Evolutionary conservation across 2,888 invertebrate genomes (phyloP).

Genomic region (Hirtodrosophila trivittata): DNA sequence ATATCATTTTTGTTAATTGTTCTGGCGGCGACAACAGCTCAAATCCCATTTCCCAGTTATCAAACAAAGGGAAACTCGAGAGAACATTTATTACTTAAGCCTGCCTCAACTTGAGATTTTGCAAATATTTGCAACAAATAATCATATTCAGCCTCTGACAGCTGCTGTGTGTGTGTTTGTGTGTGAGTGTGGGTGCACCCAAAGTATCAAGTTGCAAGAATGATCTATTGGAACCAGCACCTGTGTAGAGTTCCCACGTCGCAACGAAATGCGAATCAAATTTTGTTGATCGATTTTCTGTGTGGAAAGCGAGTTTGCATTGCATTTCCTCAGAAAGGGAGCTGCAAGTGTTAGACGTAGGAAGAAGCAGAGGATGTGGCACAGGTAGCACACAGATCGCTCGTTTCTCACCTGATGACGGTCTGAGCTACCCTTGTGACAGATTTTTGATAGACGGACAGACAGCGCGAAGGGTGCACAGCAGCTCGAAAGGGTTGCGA

Average conservation of each 20-base stretch:
- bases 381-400: constrained; percentile 8
- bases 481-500: constrained; percentile 41
- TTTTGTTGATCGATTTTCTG: constrained; percentile 64
- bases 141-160: constrained; percentile 12
- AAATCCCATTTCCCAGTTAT: constrained; percentile 45
- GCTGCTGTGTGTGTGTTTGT: constrained; percentile 29
- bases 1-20: constrained; percentile 68
- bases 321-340: constrained; percentile 21
- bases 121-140: constrained; percentile 66
- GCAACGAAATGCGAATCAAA: constrained; percentile 69
- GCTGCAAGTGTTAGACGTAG: too few relatives aligned
- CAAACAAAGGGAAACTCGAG: constrained; percentile 12
- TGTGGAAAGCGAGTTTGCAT: constrained; percentile 32
- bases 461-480: constrained; percentile 44
- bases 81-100: constrained; percentile 38
- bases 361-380: constrained; percentile 18
- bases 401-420: constrained; percentile 5
- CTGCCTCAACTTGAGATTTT: constrained; percentile 29
- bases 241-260: constrained; percentile 72
- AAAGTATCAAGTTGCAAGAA: constrained; percentile 60
- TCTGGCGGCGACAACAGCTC: constrained; percentile 20
- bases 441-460: constrained; percentile 54
- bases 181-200: neutral
- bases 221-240: constrained; percentile 60
- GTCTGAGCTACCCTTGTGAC: constrained; percentile 37